phyloP scores from a whole-genome alignment of 2,888 invertebrate genomes.

The Ophion ventricosus region DNA sequence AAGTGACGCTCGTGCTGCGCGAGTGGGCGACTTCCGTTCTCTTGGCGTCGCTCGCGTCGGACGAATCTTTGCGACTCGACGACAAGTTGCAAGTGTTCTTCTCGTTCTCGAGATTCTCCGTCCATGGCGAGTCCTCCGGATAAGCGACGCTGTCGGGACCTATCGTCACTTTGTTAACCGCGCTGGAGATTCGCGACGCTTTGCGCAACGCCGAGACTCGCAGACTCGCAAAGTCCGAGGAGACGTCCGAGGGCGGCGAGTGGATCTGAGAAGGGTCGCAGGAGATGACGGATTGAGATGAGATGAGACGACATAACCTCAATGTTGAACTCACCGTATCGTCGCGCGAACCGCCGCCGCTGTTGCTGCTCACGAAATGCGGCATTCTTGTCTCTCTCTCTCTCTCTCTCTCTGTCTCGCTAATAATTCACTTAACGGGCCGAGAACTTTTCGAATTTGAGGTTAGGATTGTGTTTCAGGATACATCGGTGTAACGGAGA shows the following conservation, averaged over 20 bases:
- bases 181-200: conserved; percentile 85
- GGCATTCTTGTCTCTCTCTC: conserved; percentile 69
- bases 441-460: neutral
- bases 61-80: conserved; percentile 78
- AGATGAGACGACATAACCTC: conserved; percentile 34
- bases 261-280: conserved; percentile 38
- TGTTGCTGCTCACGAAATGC: conserved; percentile 60
- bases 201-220: conserved; percentile 86
- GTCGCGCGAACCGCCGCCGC: conserved; percentile 44
- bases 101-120: conserved; percentile 74
- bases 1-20: conserved; percentile 69
- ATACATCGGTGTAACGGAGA: neutral
- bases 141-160: conserved; percentile 82
- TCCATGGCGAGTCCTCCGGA: conserved; percentile 70
- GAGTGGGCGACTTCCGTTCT: conserved; percentile 70
- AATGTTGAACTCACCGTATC: conserved; percentile 65
- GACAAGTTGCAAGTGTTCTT: conserved; percentile 72
- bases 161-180: conserved; percentile 85
- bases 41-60: neutral
- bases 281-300: conserved; percentile 31
- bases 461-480: neutral
- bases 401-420: no score
- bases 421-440: no score
- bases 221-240: conserved; percentile 83
- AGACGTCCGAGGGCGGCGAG: conserved; percentile 74